Percentiles rank a stretch among this genome's conserved stretches.
Conservation (phyloP, 1,140 invertebrate genomes). For the Dreissena polymorpha region DNA sequence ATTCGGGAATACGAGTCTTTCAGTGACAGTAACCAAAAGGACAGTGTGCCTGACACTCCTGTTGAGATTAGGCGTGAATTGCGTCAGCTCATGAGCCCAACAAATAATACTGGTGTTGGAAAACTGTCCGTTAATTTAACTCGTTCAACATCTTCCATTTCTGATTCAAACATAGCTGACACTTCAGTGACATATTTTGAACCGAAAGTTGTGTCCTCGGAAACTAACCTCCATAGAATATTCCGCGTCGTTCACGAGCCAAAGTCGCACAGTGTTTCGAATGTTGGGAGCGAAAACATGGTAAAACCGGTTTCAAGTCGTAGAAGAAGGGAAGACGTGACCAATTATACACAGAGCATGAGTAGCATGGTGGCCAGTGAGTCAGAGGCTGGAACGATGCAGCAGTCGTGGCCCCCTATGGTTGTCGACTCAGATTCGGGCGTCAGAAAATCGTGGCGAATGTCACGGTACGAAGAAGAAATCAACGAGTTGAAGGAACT, state of each 20-base stretch:
- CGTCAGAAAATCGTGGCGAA: constrained; percentile 52
- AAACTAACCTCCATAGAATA: constrained; percentile 67
- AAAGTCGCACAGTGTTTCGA: constrained; percentile 4
- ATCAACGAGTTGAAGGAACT: constrained; percentile 68
- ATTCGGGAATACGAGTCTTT: constrained; percentile 51
- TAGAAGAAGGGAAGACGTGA: background rate
- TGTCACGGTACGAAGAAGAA: constrained; percentile 71
- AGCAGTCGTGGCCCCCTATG: constrained; percentile 61
- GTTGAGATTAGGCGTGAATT: constrained; percentile 42
- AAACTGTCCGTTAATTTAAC: constrained; percentile 59
- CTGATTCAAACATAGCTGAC: constrained; percentile 37
- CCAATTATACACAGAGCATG: constrained; percentile 23
- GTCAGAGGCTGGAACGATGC: constrained; percentile 55
- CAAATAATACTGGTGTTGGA: constrained; percentile 41
- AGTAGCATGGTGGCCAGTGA: constrained; percentile 50
- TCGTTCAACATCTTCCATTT: constrained; percentile 54
- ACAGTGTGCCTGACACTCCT: constrained; percentile 52
- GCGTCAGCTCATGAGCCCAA: constrained; percentile 47
- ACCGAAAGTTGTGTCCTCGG: constrained; percentile 65
- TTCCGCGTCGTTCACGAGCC: constrained; percentile 70
- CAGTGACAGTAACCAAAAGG: constrained; percentile 47
- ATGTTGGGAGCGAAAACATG: constrained; percentile 36
- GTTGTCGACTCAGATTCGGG: constrained; percentile 50
- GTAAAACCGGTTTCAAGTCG: constrained; percentile 19
- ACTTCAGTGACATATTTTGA: constrained; percentile 53